Evolutionary conservation across 2,888 invertebrate genomes (phyloP).

Genomic region (Temnothorax rugatulus): DNA sequence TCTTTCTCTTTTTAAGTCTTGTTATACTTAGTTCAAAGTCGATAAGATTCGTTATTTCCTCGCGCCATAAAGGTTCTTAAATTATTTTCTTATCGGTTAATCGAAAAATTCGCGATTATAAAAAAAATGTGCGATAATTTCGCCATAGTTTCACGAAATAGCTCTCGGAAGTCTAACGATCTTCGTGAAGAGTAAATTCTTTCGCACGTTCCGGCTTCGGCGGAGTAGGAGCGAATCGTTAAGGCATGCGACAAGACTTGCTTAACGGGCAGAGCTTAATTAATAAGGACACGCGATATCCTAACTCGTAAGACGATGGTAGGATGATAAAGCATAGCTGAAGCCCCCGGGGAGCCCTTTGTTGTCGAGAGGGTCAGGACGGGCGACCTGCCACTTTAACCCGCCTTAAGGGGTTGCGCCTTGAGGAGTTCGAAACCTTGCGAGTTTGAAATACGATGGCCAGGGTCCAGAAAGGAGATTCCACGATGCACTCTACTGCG

Average conservation of each 20-base stretch:
- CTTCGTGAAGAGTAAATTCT: constrained; percentile 68
- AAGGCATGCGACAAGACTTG: constrained; percentile 84
- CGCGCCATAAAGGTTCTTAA: background rate
- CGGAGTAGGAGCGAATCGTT: constrained; percentile 81
- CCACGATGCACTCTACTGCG: constrained; percentile 32
- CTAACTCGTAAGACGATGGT: constrained; percentile 81
- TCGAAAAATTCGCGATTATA: background rate
- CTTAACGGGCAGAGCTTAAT: constrained; percentile 84
- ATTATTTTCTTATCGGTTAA: background rate
- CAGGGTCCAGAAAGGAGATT: constrained; percentile 54
- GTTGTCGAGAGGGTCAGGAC: constrained; percentile 84
- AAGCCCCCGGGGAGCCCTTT: constrained; percentile 85
- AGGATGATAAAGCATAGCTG: constrained; percentile 78
- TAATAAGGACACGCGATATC: constrained; percentile 86
- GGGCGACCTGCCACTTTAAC: constrained; percentile 83
- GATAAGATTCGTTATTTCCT: background rate
- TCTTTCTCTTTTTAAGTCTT: background rate
- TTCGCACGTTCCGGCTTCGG: constrained; percentile 71
- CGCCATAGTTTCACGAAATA: constrained; percentile 20
- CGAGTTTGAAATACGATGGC: constrained; percentile 62
- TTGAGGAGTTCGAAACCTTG: constrained; percentile 73
- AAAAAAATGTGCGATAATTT: background rate
- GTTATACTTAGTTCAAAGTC: background rate
- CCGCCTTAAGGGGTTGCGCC: constrained; percentile 82
- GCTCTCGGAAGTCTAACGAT: constrained; percentile 11